Evolutionary conservation across 1,140 invertebrate species (phyloP).

Genomic region (Zaprionus kolodkinae): DNA sequence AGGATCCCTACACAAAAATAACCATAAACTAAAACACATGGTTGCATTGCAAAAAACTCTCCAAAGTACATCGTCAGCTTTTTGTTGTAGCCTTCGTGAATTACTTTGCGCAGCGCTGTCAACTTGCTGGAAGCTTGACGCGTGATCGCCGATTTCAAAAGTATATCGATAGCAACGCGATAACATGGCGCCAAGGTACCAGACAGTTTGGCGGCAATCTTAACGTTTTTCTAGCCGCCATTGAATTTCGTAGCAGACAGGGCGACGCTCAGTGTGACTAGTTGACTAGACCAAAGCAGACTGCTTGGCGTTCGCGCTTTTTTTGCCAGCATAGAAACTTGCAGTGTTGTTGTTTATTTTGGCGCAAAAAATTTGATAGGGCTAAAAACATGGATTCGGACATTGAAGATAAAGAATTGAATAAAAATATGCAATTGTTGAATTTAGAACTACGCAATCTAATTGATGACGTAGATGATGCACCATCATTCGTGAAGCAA

Average conservation of each 20-base stretch:
- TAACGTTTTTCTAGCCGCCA: slow-evolving; percentile 22
- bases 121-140: not conserved
- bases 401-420: slow-evolving; percentile 37
- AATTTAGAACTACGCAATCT: slow-evolving; percentile 38
- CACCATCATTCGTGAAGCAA: too few relatives aligned
- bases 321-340: not conserved
- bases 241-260: slow-evolving; percentile 17
- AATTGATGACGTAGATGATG: slow-evolving; percentile 35
- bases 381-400: not conserved
- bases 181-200: not conserved
- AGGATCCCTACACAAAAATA: not conserved
- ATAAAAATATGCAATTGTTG: slow-evolving; percentile 39
- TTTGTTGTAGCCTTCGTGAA: not conserved
- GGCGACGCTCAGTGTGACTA: slow-evolving; percentile 7
- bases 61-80: not conserved
- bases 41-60: not conserved
- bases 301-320: slow-evolving; percentile 12
- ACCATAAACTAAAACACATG: not conserved
- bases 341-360: slow-evolving; percentile 9
- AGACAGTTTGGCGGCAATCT: slow-evolving; percentile 30
- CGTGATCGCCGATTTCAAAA: not conserved
- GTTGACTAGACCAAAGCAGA: slow-evolving; percentile 13
- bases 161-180: slow-evolving; percentile 10
- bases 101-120: not conserved
- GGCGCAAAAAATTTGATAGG: not conserved